Percentiles rank a stretch among this genome's conserved stretches.
phyloP scores from a whole-genome alignment of 2,888 invertebrate genomes.

The Nomada hirtipes region DNA sequence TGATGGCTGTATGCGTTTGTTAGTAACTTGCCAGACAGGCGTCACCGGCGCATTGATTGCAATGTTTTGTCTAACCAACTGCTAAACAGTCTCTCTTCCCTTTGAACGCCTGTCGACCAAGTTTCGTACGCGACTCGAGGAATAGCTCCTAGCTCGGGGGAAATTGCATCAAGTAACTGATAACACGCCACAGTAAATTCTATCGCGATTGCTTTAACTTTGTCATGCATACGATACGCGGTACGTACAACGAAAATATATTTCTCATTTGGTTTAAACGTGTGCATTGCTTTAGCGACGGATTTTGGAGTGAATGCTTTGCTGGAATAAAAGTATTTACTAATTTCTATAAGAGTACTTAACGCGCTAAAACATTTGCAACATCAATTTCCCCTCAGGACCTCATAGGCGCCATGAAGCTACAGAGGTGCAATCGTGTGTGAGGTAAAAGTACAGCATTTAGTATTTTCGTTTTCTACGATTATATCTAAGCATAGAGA shows the following conservation, averaged over 20 bases:
- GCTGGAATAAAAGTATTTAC: no score
- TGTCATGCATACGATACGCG: neutral
- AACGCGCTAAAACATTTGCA: no score
- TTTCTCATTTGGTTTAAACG: no score
- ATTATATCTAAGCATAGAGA: neutral
- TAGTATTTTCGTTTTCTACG: no score
- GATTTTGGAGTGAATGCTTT: no score
- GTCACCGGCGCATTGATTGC: slow-evolving; percentile 55
- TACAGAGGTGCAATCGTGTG: no score
- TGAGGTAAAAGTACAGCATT: no score
- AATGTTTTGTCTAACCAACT: slow-evolving; percentile 59
- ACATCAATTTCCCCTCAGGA: no score
- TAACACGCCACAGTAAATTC: neutral
- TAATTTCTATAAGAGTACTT: no score
- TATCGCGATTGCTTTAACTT: neutral
- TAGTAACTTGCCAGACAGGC: slow-evolving; percentile 62
- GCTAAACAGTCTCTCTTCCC: slow-evolving; percentile 23
- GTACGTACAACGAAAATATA: no score
- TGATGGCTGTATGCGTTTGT: slow-evolving; percentile 50
- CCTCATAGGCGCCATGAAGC: no score
- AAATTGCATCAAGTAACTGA: neutral
- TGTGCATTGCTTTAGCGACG: no score
- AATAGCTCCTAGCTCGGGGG: neutral
- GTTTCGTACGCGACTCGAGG: neutral
- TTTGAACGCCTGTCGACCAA: slow-evolving; percentile 28